Conservation (phyloP, 2,888 invertebrate genomes). For the Scotopteryx bipunctaria region DNA sequence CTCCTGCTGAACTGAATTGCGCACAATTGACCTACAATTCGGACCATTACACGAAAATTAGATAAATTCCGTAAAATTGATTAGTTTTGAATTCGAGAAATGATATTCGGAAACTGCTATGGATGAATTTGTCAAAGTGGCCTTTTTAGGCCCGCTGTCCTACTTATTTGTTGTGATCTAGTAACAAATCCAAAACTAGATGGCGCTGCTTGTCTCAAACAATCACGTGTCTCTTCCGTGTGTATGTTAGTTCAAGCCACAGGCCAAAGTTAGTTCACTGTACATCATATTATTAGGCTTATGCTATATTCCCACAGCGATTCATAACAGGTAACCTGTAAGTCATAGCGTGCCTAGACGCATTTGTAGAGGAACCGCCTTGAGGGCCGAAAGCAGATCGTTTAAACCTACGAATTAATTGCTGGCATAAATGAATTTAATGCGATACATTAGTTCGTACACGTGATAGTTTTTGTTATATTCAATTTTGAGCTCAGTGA, state of each 20-base stretch:
- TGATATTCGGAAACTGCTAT: too few relatives aligned
- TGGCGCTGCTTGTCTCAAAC: too few relatives aligned
- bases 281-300: slow-evolving; percentile 10
- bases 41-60: too few relatives aligned
- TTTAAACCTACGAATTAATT: slow-evolving; percentile 66
- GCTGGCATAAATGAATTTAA: slow-evolving; percentile 70
- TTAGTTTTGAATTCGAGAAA: too few relatives aligned
- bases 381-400: slow-evolving; percentile 48
- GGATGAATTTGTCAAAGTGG: too few relatives aligned
- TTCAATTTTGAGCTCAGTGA: slow-evolving; percentile 12
- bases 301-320: slow-evolving; percentile 47
- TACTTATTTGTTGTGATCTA: too few relatives aligned
- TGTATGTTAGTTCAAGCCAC: too few relatives aligned
- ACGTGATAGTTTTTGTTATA: slow-evolving; percentile 35
- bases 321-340: slow-evolving; percentile 38
- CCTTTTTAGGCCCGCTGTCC: too few relatives aligned
- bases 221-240: too few relatives aligned
- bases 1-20: too few relatives aligned
- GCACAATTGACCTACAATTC: too few relatives aligned
- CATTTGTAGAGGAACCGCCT: slow-evolving; percentile 53
- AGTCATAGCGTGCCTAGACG: slow-evolving; percentile 59
- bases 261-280: background rate
- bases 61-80: too few relatives aligned
- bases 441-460: slow-evolving; percentile 53
- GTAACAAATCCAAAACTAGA: background rate